Conservation (phyloP, 2,888 invertebrate species). For the Romanomermis culicivorax region DNA sequence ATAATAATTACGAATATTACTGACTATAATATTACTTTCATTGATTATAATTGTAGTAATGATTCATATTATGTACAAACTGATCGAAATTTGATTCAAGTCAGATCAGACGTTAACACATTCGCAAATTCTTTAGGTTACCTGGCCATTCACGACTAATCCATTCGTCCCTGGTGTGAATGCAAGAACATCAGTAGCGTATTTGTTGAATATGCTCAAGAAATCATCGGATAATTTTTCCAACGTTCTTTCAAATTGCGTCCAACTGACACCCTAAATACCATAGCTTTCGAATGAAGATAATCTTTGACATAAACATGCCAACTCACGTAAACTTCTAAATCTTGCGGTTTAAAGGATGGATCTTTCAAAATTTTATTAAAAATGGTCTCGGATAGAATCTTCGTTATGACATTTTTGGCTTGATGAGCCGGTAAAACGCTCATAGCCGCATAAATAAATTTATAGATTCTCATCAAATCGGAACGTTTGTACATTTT, state of each 20-base stretch:
- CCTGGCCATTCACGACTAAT: slow-evolving; percentile 63
- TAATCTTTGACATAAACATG: slow-evolving; percentile 26
- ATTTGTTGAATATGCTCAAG: slow-evolving; percentile 38
- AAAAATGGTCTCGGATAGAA: neutral
- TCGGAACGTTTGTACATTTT: no score
- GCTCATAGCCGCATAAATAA: slow-evolving; percentile 31
- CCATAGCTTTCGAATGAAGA: slow-evolving; percentile 5
- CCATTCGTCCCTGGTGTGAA: slow-evolving; percentile 46
- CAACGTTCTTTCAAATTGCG: slow-evolving; percentile 11
- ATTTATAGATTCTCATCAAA: neutral
- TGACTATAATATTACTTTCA: no score
- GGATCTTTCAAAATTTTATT: neutral
- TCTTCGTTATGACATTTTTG: slow-evolving; percentile 34
- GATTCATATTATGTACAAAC: no score
- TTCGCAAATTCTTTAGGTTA: no score
- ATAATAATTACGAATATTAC: no score
- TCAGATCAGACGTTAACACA: no score
- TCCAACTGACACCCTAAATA: neutral
- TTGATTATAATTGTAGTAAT: no score
- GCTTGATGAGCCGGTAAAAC: slow-evolving; percentile 29
- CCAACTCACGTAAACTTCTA: slow-evolving; percentile 32
- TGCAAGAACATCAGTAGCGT: slow-evolving; percentile 48
- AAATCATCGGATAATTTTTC: slow-evolving; percentile 19
- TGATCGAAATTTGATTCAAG: no score
- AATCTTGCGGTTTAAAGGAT: neutral